Evolutionary conservation across 2,888 invertebrate species (phyloP).

Genomic region (Clunio marinus): DNA sequence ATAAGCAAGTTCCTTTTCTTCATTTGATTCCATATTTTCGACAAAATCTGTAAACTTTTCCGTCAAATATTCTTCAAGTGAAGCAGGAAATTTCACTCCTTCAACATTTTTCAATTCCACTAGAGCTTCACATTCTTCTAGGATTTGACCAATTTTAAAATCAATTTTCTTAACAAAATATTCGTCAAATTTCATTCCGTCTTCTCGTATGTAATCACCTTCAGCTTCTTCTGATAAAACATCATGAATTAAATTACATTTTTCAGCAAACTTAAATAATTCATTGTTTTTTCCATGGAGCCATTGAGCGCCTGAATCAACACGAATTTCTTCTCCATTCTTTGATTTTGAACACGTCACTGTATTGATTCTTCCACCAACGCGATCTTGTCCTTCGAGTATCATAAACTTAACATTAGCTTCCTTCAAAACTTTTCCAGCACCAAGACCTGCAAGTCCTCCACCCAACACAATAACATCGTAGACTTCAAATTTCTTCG

Average conservation of each 20-base stretch:
- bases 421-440: conserved; percentile 26
- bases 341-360: conserved; percentile 21
- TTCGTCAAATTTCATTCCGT: conserved; percentile 52
- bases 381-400: conserved; percentile 38
- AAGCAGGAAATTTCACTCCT: conserved; percentile 44
- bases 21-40: conserved; percentile 45
- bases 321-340: conserved; percentile 39
- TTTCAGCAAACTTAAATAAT: conserved; percentile 47
- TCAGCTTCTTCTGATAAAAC: conserved; percentile 55
- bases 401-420: conserved; percentile 28
- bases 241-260: conserved; percentile 43
- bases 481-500: background rate
- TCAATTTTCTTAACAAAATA: conserved; percentile 53
- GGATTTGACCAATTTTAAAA: conserved; percentile 52
- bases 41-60: conserved; percentile 53
- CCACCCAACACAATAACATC: conserved; percentile 39
- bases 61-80: conserved; percentile 51
- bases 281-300: conserved; percentile 50
- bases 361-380: conserved; percentile 40
- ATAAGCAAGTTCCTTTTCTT: conserved; percentile 47
- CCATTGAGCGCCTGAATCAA: conserved; percentile 51
- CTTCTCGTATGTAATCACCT: conserved; percentile 54
- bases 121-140: conserved; percentile 54
- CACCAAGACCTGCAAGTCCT: conserved; percentile 39
- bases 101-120: background rate